Base-by-base conservation (phyloP, 2,888 invertebrate genomes). In the Cantharis flavilabris region DNA sequence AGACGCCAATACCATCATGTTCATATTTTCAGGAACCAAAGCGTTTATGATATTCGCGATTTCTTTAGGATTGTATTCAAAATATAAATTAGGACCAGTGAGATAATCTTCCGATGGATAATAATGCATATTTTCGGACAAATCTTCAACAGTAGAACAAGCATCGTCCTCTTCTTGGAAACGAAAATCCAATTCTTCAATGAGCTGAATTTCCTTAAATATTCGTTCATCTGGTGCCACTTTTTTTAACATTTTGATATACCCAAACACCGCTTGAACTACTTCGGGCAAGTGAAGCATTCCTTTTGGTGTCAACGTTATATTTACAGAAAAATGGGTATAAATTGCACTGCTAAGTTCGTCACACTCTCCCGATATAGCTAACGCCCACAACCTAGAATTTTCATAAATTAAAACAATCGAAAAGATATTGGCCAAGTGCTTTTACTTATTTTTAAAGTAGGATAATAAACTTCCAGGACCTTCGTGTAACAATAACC, bases 401-500 rank as follows among this genome's bases (percentile, higher is more conserved):
- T 76, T 13, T 13, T 23, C 11, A 11, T 3, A 28, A 23, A 80
- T 70, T 72, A 71, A 23, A 13, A 64, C 14, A 4, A n/a, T 28
- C 10, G 26, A 11, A 71, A 70, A 73, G 64, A 28, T 69, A 72
- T 62, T 16, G 9, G 63, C 65, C 73, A 69, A 10, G 72, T 18
- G 20, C 14, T 88, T 89, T 87, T 86, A 93, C 93, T 93, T 94
- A 84, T 93, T 92, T 76, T 94, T 91, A 20, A 97, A 89, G 85
- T 93, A 95, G 0, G 94, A 93, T 2, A 95, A 91, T n/a, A 97
- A 88, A 81, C 96, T 96, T 75, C 96, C 96, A 83, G 92, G 92
- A 1, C 97, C 97, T 87, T 98, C 97, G 86, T 97, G 94, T 0
- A 95, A 96, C 4, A 97, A 88, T n/a, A 97, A 87, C 87, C 92